Evolutionary conservation across 2,888 invertebrate species (phyloP), one percentile per base, ranked within the genome.

Genomic region (Plagodis pulveraria): DNA sequence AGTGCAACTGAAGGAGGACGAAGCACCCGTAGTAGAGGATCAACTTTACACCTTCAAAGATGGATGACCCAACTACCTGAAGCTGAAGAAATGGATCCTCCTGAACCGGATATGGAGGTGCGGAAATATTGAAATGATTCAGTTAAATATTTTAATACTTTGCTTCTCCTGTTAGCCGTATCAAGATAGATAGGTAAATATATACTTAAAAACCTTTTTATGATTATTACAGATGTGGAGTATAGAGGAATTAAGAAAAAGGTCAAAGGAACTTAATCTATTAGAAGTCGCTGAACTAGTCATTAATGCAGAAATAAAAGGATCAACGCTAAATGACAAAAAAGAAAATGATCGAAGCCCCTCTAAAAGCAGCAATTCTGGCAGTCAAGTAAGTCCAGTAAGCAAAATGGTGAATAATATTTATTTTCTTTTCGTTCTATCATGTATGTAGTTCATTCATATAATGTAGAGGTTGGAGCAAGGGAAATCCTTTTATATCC

Each of bases 11-110:
- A 89, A 63, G 87, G 86, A 6, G 85, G 86, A 1, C 78, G 88
- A 47, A 94, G 94, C 69, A 82, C 80, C 0, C 94, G 94, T 50
- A 95, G 95, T 73, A 95, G 94, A 80, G 96, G 96, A 11, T 96
- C 95, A 56, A 96, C 96, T 0, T 82, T 96, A 50, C 96, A 96
- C 73, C 87, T 96, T 67, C 96, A 96, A 66, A 94, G 96, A 74
- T 96, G 96, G 96, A 96, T 96, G 95, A 96, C 96, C 59, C 95
- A 96, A 5, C 94, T 96, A 62, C 93, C 96, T 50, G 95, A 95
- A 66, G 91, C 94, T 49, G 94, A 94, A 66, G 92, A 92, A 55
- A 66, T 91, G 71, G 92, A 92, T 60, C 89, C 89, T 22, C 89
- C 89, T 10, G 94, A 94, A 77, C 87, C 93, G 4, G 92, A 94